These are phyloP conservation scores for Micromussa lordhowensis DNA, from an alignment of 92 coral and sea anemone genomes.

Conservation along the genomic window DNA sequence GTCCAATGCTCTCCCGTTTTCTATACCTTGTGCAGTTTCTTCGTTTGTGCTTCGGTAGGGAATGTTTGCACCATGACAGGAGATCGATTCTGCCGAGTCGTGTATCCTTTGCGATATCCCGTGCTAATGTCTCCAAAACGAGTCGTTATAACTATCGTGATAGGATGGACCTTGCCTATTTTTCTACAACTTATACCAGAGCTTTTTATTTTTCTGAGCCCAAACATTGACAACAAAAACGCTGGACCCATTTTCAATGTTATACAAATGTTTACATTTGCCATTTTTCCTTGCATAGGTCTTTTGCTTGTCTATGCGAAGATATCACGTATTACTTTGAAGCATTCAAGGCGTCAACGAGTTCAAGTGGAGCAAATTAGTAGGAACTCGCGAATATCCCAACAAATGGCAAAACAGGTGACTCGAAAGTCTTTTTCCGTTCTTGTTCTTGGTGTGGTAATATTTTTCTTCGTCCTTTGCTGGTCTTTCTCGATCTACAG, in stretches of 20 bases:
- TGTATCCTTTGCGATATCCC: conserved; percentile 52
- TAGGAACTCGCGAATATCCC: neutral
- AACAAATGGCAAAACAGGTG: neutral
- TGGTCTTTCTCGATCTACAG: conserved; percentile 66
- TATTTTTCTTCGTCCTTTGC: conserved; percentile 61
- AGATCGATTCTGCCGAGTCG: conserved; percentile 52
- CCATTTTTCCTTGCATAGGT: conserved; percentile 43
- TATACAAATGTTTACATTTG: conserved; percentile 58
- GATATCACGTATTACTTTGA: conserved; percentile 23
- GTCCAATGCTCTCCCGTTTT: conserved; percentile 22
- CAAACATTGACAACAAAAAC: conserved; percentile 3
- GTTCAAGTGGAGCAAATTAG: conserved; percentile 30
- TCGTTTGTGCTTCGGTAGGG: conserved; percentile 51
- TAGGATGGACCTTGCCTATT: conserved; percentile 57
- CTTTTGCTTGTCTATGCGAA: conserved; percentile 47
- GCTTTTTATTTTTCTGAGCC: conserved; percentile 5
- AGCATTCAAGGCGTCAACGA: conserved; percentile 28
- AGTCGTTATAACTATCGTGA: conserved; percentile 1
- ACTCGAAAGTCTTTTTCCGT: conserved; percentile 33
- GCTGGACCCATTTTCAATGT: conserved; percentile 26
- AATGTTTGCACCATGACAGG: conserved; percentile 49
- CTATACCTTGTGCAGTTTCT: conserved; percentile 30
- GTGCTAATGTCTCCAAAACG: conserved; percentile 48
- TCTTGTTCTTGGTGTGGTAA: conserved; percentile 58
- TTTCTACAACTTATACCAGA: conserved; percentile 42